These are phyloP conservation scores for Cephalopholis sonnerati DNA, from an alignment of 2,113 vertebrate genomes.

Conservation along the genomic window DNA sequence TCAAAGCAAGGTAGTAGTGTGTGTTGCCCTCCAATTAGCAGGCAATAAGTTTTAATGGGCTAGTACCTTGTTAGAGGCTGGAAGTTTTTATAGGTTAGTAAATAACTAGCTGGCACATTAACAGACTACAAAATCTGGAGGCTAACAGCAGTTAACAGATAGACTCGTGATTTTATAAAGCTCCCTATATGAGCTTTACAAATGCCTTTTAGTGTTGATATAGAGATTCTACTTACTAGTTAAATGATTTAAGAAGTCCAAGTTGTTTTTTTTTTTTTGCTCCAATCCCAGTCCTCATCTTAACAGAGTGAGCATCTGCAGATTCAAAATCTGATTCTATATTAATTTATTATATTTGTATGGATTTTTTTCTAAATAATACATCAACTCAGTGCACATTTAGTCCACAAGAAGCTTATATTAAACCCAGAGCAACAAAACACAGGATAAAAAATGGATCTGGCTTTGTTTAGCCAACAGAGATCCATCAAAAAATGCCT, in stretches of 20 bases:
- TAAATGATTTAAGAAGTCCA: background rate
- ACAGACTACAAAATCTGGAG: background rate
- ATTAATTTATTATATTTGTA: background rate
- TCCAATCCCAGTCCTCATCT: too few species aligned
- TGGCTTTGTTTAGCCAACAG: too few species aligned
- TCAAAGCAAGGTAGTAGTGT: background rate
- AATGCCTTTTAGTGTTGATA: background rate
- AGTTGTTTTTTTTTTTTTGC: too few species aligned
- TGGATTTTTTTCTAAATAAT: background rate
- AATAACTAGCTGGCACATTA: conserved; percentile 21
- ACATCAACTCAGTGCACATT: background rate
- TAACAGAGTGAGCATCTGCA: too few species aligned
- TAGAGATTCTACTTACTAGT: background rate
- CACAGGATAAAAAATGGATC: too few species aligned
- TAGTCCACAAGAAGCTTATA: too few species aligned
- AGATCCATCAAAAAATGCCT: background rate
- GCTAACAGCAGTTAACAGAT: background rate
- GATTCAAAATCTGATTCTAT: background rate
- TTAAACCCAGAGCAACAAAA: too few species aligned
- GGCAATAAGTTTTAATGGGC: conserved; percentile 53
- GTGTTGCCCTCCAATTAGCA: conserved; percentile 40
- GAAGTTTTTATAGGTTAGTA: conserved; percentile 51
- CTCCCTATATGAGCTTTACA: background rate
- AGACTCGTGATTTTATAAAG: background rate
- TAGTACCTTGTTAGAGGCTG: conserved; percentile 52